Evolutionary conservation across 2,797 vertebrate genomes (phyloP), one percentile per base, ranked within the genome.

Genomic region (Limnodromus scolopaceus): DNA sequence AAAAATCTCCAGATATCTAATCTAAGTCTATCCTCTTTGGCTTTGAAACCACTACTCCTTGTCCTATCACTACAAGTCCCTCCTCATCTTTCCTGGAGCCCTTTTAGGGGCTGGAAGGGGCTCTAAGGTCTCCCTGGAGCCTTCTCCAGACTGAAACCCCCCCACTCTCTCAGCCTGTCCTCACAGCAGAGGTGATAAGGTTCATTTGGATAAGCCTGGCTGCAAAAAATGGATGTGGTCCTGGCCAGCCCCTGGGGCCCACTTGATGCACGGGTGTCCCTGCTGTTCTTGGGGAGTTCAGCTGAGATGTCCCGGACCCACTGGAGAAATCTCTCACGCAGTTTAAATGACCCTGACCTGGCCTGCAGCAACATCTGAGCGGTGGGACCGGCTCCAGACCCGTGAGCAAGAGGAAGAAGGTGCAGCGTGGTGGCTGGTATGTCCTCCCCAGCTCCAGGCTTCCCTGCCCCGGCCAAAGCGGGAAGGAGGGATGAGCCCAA

Each of bases 341-440:
- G 22, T 38, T 80, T 45, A 6, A 27, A 7, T 23, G n/a, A 36
- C 68, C 65, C 43, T 25, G 30, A 34, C 41, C 20, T 17, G 60
- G 8, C 13, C 57, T 57, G 43, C 68, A 71, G 66, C 34, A 24
- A 5, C 1, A 0, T 19, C 34, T 28, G 18, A 0, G 24, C 0
- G 1, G 15, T 17, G 36, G 60, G 27, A 63, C 55, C 0, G 10
- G 39, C 51, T 46, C 41, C 57, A 66, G 41, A 39, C 0, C 27
- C 1, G 0, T 0, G 16, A 63, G 28, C 4, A 39, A 25, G 12
- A 45, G 55, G 63, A 28, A 45, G 63, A 28, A 45, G 15, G 17
- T 11, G 30, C 32, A 49, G 45, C 17, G 2, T 16, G 1, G 0
- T 2, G 45, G 65, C 45, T 3, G 2, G 39, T 28, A n/a, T 0